Percentiles rank a stretch among this genome's conserved stretches.
Conservation (phyloP, 2,888 invertebrate genomes). For the Xestia xanthographa region DNA sequence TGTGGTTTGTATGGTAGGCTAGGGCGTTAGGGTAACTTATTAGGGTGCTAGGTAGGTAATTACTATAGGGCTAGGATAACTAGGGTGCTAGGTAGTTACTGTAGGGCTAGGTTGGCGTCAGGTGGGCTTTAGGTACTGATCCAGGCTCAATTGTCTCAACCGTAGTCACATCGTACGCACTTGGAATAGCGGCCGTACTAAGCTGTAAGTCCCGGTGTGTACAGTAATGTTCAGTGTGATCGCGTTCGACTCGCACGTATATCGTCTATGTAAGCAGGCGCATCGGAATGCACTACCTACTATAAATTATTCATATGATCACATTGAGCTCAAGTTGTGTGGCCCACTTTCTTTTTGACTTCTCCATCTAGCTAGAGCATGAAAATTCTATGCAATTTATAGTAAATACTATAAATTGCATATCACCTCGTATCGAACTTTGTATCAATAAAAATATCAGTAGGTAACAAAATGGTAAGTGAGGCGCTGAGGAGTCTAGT, state of each 20-base stretch:
- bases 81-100: too few species aligned
- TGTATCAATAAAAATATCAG: neutral
- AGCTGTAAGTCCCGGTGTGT: too few species aligned
- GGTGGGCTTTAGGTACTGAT: too few species aligned
- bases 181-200: too few species aligned
- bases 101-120: too few species aligned
- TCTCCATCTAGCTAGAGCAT: neutral
- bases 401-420: too few species aligned
- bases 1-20: too few species aligned
- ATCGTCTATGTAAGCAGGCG: neutral
- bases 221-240: constrained; percentile 15
- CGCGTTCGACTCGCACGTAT: neutral
- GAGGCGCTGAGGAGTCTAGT: neutral
- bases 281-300: constrained; percentile 31
- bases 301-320: constrained; percentile 17
- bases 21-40: too few species aligned
- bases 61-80: too few species aligned
- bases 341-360: constrained; percentile 15
- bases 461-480: neutral
- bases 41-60: too few species aligned
- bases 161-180: too few species aligned
- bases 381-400: neutral
- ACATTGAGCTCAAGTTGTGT: constrained; percentile 2
- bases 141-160: too few species aligned
- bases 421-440: neutral